Evolutionary conservation across 1,140 invertebrate species (phyloP).

Genomic region (Ceratitis capitata): DNA sequence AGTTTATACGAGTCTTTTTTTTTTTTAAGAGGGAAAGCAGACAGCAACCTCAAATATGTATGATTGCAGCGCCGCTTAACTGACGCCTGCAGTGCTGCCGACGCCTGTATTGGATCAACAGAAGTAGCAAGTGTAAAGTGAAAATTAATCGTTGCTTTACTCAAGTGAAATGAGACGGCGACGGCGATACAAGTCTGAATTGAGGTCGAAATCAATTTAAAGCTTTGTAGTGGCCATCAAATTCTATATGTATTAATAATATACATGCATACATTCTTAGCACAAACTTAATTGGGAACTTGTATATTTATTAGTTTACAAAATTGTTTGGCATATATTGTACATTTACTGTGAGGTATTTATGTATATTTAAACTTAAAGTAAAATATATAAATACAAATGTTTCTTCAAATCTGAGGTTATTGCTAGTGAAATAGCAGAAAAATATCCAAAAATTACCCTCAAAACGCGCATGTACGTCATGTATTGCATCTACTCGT

Average conservation of each 20-base stretch:
- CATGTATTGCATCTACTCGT: neutral
- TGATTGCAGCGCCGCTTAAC: neutral
- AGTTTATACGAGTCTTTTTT: neutral
- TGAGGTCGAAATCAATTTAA: constrained; percentile 37
- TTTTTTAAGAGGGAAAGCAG: neutral
- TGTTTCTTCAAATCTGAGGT: neutral
- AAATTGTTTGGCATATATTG: neutral
- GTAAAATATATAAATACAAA: neutral
- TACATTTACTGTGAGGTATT: neutral
- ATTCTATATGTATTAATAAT: neutral
- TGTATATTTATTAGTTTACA: neutral
- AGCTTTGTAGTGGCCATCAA: constrained; percentile 17
- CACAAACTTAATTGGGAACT: neutral
- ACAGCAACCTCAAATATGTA: neutral
- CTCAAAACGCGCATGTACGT: neutral
- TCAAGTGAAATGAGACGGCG: neutral
- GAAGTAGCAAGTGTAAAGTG: constrained; percentile 32
- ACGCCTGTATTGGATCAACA: neutral
- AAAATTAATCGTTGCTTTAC: constrained; percentile 17
- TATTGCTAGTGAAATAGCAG: neutral
- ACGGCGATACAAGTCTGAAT: neutral
- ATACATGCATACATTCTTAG: neutral
- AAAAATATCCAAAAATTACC: neutral
- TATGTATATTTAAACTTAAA: neutral
- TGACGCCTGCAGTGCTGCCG: neutral